Conservation (phyloP, 2,888 invertebrate genomes). For the Apodemia mormo region DNA sequence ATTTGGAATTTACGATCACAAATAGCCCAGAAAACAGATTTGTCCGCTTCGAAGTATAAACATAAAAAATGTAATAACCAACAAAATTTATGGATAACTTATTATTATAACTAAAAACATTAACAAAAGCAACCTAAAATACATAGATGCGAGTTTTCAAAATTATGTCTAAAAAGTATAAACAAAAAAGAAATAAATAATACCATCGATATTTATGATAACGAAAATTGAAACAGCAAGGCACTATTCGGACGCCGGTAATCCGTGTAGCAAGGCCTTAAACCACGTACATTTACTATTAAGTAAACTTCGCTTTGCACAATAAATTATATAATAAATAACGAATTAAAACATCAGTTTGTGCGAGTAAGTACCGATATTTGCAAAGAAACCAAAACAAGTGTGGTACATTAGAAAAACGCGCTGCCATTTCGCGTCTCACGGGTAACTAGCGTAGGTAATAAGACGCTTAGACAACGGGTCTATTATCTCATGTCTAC, state of each 20-base stretch:
- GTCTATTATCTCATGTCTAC: slow-evolving; percentile 6
- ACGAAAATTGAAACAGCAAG: slow-evolving; percentile 38
- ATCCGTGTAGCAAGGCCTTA: slow-evolving; percentile 36
- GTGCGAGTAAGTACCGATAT: slow-evolving; percentile 75
- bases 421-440: slow-evolving; percentile 8
- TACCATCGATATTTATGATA: slow-evolving; percentile 38
- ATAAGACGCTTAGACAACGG: slow-evolving; percentile 35
- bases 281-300: slow-evolving; percentile 48
- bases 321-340: slow-evolving; percentile 66
- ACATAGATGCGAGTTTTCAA: slow-evolving; percentile 63
- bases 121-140: slow-evolving; percentile 61
- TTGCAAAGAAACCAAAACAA: slow-evolving; percentile 38
- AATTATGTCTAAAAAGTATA: slow-evolving; percentile 52
- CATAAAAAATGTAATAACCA: slow-evolving; percentile 55
- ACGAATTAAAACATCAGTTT: slow-evolving; percentile 54
- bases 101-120: slow-evolving; percentile 63
- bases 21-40: slow-evolving; percentile 9
- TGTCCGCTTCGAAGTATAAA: slow-evolving; percentile 31
- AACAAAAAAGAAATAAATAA: slow-evolving; percentile 39
- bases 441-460: slow-evolving; percentile 64
- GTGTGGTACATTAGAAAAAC: slow-evolving; percentile 20
- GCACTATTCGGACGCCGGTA: slow-evolving; percentile 32
- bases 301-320: slow-evolving; percentile 71
- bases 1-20: slow-evolving; percentile 11
- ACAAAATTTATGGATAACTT: slow-evolving; percentile 54